A percentile compares a stretch with the other conserved stretches of the same genome.
These are phyloP conservation scores for Sebastes elongatus DNA, from an alignment of 2,797 vertebrate genomes.

Conservation along the genomic window DNA sequence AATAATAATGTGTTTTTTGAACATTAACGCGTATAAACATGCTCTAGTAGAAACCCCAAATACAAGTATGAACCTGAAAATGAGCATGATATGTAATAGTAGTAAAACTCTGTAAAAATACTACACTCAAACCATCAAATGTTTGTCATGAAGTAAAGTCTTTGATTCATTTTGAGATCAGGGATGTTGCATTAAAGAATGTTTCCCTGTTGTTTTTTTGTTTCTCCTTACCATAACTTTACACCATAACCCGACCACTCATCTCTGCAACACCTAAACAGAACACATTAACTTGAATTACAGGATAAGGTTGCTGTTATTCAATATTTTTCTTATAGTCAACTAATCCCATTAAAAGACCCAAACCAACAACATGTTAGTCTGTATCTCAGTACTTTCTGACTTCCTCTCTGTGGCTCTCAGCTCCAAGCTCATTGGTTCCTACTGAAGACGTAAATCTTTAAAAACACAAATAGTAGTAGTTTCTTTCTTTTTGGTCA, in stretches of 20 bases:
- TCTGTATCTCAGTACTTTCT: no score
- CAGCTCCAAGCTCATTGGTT: neutral
- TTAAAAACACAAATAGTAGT: neutral
- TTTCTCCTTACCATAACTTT: neutral
- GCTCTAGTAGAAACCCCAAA: no score
- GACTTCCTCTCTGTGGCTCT: neutral
- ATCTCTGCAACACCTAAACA: neutral
- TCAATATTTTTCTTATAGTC: neutral
- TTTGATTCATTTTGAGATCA: neutral
- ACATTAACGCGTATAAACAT: no score
- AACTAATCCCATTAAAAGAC: no score
- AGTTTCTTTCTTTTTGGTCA: no score
- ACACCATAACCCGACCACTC: neutral
- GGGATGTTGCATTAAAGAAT: neutral
- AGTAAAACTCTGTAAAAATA: no score
- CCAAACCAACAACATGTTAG: no score
- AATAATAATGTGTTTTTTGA: no score
- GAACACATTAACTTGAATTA: neutral
- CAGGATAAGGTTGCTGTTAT: neutral
- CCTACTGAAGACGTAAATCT: neutral
- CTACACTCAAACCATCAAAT: no score
- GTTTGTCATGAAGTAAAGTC: no score
- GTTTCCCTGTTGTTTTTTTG: neutral
- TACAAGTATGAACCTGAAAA: neutral
- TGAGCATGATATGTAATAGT: neutral